Conservation (phyloP, 2,797 vertebrate genomes). For the Clarias laeviceps region DNA sequence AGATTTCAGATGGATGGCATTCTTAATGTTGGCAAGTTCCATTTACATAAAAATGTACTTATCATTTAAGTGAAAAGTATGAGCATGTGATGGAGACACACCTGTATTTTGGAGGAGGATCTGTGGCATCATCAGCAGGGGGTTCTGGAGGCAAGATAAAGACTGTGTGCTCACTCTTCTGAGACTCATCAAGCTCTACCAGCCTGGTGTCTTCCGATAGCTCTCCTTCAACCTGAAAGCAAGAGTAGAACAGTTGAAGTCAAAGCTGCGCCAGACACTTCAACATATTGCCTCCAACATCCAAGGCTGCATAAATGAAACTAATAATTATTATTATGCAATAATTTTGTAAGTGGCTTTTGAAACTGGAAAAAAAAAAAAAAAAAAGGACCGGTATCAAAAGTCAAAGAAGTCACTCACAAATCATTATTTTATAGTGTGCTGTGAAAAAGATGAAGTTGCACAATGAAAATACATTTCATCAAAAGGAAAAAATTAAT, state of each 20-base stretch:
- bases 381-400: not conserved
- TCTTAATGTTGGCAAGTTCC: not conserved
- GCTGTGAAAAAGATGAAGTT: not conserved
- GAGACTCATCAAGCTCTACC: constrained; percentile 95
- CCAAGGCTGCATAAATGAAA: not conserved
- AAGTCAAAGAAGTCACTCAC: too few relatives aligned
- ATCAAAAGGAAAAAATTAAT: not conserved
- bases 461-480: not conserved
- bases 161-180: constrained; percentile 96
- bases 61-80: not conserved
- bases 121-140: constrained; percentile 74
- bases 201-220: constrained; percentile 85
- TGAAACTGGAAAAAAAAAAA: not conserved
- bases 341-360: not conserved
- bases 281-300: not conserved
- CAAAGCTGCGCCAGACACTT: not conserved
- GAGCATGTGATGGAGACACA: constrained; percentile 48
- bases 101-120: constrained; percentile 81
- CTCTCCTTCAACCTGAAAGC: constrained; percentile 85
- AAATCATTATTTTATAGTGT: not conserved
- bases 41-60: not conserved
- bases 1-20: not conserved
- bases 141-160: constrained; percentile 94
- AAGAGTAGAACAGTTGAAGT: constrained; percentile 28
- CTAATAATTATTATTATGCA: not conserved